Conservation (phyloP, 2,113 vertebrate species). For the Agelaius phoeniceus region DNA sequence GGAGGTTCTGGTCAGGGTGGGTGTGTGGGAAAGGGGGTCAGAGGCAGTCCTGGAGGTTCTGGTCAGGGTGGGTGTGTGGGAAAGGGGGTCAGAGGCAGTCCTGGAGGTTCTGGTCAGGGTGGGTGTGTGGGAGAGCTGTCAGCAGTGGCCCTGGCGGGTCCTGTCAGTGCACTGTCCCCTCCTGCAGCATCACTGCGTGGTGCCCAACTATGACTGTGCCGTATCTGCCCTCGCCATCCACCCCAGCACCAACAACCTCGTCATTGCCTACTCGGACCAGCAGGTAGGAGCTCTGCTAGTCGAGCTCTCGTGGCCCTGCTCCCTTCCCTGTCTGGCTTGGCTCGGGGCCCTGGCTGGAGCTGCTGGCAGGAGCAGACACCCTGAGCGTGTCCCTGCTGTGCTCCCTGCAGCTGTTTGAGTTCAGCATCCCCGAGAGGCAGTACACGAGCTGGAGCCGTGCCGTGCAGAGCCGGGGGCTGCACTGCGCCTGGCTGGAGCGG, state of each 20-base stretch:
- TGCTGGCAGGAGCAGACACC: fast-evolving
- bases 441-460: constrained; percentile 89
- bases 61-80: neutral
- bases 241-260: constrained; percentile 82
- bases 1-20: neutral
- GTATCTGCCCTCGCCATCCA: constrained; percentile 88
- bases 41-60: too few relatives aligned
- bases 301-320: fast-evolving
- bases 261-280: constrained; percentile 88
- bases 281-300: constrained; percentile 75
- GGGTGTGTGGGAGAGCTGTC: neutral
- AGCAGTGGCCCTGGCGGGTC: fast-evolving
- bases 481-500: constrained; percentile 84
- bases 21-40: neutral
- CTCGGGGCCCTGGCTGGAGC: fast-evolving
- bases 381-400: fast-evolving
- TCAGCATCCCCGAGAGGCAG: constrained; percentile 81
- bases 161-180: fast-evolving
- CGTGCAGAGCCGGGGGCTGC: constrained; percentile 85
- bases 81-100: too few relatives aligned
- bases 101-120: neutral
- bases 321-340: fast-evolving
- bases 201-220: constrained; percentile 85
- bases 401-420: constrained; percentile 85
- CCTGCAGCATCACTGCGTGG: constrained; percentile 81